These are phyloP conservation scores for Phenacoccus solenopsis DNA, from an alignment of 1,140 invertebrate species.

Conservation along the genomic window DNA sequence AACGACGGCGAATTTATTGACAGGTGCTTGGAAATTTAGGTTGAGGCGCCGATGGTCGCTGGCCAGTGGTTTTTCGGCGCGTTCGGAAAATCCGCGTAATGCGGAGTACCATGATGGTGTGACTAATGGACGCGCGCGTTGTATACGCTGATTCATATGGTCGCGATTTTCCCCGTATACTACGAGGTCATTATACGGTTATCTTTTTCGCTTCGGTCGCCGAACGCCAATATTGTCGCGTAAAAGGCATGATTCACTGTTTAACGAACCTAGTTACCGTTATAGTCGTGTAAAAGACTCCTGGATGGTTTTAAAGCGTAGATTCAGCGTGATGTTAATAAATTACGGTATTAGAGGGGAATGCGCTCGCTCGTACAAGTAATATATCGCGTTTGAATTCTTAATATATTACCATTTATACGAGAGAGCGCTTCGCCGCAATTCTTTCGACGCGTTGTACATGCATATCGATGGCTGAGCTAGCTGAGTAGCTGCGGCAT, in stretches of 20 bases:
- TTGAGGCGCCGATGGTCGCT: no score
- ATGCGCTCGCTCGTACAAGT: background rate
- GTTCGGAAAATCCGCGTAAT: no score
- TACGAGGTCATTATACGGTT: background rate
- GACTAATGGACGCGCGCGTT: no score
- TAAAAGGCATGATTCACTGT: background rate
- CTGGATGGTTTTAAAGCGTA: background rate
- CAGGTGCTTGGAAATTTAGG: no score
- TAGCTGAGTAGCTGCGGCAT: no score
- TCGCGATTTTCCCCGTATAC: no score
- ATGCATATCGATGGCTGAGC: background rate
- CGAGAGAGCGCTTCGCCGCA: background rate
- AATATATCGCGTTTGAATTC: conserved; percentile 2
- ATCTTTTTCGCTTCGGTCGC: background rate
- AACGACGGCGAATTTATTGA: no score
- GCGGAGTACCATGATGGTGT: no score
- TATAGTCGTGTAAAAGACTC: background rate
- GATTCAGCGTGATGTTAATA: background rate
- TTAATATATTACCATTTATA: background rate
- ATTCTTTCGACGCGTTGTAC: background rate
- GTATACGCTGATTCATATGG: no score
- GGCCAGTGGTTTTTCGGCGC: no score
- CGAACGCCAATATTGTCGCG: background rate
- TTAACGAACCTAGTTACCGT: background rate
- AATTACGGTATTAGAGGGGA: background rate